These are phyloP conservation scores for Pararge aegeria DNA, from an alignment of 1,140 invertebrate genomes.

Conservation along the genomic window DNA sequence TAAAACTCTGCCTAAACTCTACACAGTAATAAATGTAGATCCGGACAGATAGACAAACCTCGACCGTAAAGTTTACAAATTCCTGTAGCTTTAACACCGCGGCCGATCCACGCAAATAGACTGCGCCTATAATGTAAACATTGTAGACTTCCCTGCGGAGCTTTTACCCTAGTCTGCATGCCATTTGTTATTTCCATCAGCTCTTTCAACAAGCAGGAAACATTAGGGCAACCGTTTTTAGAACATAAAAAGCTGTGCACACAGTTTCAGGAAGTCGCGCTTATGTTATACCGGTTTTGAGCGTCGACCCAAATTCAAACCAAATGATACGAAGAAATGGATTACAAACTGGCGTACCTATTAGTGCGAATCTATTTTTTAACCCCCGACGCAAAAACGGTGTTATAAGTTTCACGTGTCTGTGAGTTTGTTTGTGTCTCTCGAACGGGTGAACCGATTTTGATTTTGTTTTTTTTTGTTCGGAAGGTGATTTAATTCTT, in stretches of 20 bases:
- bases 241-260: constrained; percentile 8
- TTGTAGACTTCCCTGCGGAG: background rate
- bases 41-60: constrained; percentile 1
- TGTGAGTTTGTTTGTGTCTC: no score
- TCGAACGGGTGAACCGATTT: no score
- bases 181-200: constrained; percentile 34
- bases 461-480: no score
- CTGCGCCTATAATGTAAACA: constrained; percentile 9
- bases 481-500: no score
- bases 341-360: no score
- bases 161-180: constrained; percentile 13
- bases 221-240: constrained; percentile 20
- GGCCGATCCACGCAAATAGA: background rate
- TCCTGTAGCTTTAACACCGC: background rate
- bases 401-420: no score
- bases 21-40: background rate
- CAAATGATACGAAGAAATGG: no score
- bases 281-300: background rate
- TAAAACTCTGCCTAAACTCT: constrained; percentile 2
- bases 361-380: no score
- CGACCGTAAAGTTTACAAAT: constrained; percentile 1
- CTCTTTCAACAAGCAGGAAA: constrained; percentile 38
- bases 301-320: background rate
- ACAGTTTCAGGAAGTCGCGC: constrained; percentile 8
- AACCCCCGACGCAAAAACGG: no score